Evolutionary conservation across 2,888 invertebrate species (phyloP).

Genomic region (Ophraella communa): DNA sequence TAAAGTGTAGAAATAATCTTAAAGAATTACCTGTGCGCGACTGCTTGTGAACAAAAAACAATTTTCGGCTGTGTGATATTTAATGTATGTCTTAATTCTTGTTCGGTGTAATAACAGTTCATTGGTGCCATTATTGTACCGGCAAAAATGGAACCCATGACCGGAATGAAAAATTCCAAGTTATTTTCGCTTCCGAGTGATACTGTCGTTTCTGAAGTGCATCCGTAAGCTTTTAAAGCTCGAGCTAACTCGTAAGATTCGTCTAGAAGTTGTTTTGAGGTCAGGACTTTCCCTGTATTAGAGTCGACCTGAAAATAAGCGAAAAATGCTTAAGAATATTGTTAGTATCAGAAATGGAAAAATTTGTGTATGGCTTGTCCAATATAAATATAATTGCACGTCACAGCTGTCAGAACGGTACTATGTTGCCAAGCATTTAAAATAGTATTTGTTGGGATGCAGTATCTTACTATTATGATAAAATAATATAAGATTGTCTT

Average conservation of each 20-base stretch:
- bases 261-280: constrained; percentile 40
- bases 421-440: too few species aligned
- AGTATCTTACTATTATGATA: too few species aligned
- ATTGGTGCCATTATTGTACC: constrained; percentile 47
- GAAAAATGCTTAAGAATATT: too few species aligned
- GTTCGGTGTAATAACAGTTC: constrained; percentile 38
- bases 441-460: too few species aligned
- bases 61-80: constrained; percentile 71
- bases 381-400: too few species aligned
- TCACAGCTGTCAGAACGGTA: too few species aligned
- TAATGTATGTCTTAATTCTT: constrained; percentile 61
- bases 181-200: constrained; percentile 47
- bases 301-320: constrained; percentile 47
- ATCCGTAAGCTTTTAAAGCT: constrained; percentile 40
- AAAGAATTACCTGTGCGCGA: constrained; percentile 58
- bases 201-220: constrained; percentile 42
- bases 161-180: constrained; percentile 45
- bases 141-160: constrained; percentile 46
- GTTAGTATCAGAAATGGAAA: too few species aligned
- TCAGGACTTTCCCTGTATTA: constrained; percentile 39
- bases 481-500: too few species aligned
- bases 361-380: too few species aligned
- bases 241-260: constrained; percentile 44
- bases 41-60: constrained; percentile 69
- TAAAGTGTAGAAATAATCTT: too few species aligned